phyloP scores from a whole-genome alignment of 1,140 invertebrate genomes.

The Ditylenchus dipsaci region DNA sequence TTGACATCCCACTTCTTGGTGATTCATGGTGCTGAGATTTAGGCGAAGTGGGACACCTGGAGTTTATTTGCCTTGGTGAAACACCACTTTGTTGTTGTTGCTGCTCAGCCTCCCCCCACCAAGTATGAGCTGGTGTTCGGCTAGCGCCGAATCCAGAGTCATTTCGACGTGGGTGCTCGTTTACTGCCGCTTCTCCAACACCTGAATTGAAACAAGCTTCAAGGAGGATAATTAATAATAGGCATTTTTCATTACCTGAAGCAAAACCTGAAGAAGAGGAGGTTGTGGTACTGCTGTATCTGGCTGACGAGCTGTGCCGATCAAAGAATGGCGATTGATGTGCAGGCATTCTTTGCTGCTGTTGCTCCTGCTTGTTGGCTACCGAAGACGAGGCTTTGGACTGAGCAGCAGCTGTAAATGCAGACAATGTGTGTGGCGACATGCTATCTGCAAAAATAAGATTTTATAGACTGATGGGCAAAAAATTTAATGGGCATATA shows the following conservation, averaged over 20 bases:
- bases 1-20: not conserved
- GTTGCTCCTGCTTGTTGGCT: conserved; percentile 14
- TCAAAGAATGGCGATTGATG: not conserved
- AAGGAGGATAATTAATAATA: too few species aligned
- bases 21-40: not conserved
- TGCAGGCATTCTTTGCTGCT: not conserved
- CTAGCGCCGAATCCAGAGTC: too few species aligned
- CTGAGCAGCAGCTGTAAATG: not conserved
- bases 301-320: not conserved
- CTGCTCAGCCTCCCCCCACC: too few species aligned
- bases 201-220: not conserved
- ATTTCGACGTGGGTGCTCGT: too few species aligned
- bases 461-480: too few species aligned
- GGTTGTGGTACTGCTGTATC: conserved; percentile 7
- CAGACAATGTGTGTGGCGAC: not conserved
- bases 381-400: conserved; percentile 1
- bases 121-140: too few species aligned
- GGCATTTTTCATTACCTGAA: too few species aligned
- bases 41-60: not conserved
- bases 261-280: conserved; percentile 45
- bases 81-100: too few species aligned
- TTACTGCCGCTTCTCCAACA: conserved; percentile 5
- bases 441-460: not conserved
- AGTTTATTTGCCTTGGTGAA: not conserved
- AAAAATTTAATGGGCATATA: too few species aligned